Evolutionary conservation across 2,797 vertebrate species (phyloP).

Genomic region (Enteromius treurensis): DNA sequence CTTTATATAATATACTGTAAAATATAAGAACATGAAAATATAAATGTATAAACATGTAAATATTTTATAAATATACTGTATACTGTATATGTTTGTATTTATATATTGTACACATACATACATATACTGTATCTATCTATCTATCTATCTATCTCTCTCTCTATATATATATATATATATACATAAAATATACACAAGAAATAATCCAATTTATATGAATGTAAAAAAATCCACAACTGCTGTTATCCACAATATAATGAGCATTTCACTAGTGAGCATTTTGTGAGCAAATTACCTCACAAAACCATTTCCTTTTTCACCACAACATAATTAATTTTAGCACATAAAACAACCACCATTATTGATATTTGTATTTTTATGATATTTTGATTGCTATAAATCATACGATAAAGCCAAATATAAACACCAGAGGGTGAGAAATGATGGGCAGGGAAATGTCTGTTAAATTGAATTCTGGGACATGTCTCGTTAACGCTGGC

Average conservation of each 20-base stretch:
- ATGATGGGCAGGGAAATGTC: slow-evolving; percentile 44
- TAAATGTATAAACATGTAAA: too few species aligned
- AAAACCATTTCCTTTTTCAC: background rate
- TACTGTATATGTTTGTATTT: too few species aligned
- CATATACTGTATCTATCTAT: too few species aligned
- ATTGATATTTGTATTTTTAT: slow-evolving; percentile 27
- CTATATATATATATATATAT: too few species aligned
- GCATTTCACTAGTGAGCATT: background rate
- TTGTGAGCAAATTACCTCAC: background rate
- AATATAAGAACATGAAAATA: too few species aligned
- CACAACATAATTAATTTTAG: slow-evolving; percentile 7
- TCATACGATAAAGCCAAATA: slow-evolving; percentile 37
- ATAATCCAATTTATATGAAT: background rate
- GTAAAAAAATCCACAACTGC: background rate
- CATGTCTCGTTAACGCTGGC: slow-evolving; percentile 49
- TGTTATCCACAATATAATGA: background rate
- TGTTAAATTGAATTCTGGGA: slow-evolving; percentile 46
- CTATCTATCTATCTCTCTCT: too few species aligned
- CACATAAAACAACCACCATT: slow-evolving; percentile 19
- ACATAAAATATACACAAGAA: background rate
- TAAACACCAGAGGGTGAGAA: slow-evolving; percentile 28
- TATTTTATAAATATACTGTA: too few species aligned
- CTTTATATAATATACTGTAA: too few species aligned
- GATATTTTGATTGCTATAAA: slow-evolving; percentile 38
- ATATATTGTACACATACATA: too few species aligned